Conservation (phyloP, 53 echinoderm and acorn worm genomes). For the Holothuria leucospilota region DNA sequence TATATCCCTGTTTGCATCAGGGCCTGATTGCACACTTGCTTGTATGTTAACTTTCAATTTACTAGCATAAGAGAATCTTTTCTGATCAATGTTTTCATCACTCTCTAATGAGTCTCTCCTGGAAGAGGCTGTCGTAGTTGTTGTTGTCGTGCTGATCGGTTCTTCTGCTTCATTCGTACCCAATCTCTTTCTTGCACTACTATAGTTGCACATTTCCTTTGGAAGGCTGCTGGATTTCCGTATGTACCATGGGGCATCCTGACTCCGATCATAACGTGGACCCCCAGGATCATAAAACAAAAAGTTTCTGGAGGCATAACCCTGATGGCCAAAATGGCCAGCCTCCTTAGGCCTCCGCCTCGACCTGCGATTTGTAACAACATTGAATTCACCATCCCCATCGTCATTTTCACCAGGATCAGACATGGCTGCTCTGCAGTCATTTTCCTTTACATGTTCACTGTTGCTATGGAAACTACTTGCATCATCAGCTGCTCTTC, state of each 20-base stretch:
- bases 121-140: constrained; percentile 39
- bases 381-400: constrained; percentile 6
- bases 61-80: constrained; percentile 38
- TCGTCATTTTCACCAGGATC: constrained; percentile 54
- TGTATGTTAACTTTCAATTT: constrained; percentile 34
- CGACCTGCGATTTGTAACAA: constrained; percentile 14
- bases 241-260: constrained; percentile 13
- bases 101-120: constrained; percentile 45
- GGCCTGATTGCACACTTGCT: constrained; percentile 10
- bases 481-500: constrained; percentile 10
- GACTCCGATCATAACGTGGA: neutral
- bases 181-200: neutral
- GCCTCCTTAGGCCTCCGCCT: constrained; percentile 17
- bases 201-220: constrained; percentile 44
- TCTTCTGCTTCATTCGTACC: constrained; percentile 38
- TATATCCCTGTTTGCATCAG: neutral
- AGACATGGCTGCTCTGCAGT: constrained; percentile 35
- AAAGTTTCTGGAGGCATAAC: neutral
- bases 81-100: constrained; percentile 42
- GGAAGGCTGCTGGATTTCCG: constrained; percentile 48
- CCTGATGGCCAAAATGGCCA: neutral
- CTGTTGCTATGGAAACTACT: neutral
- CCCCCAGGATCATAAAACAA: neutral
- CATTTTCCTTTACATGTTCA: constrained; percentile 10
- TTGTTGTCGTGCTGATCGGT: constrained; percentile 31